Evolutionary conservation across 2,888 invertebrate species (phyloP), one percentile per base, ranked within the genome.

Genomic region (Lingula anatina): DNA sequence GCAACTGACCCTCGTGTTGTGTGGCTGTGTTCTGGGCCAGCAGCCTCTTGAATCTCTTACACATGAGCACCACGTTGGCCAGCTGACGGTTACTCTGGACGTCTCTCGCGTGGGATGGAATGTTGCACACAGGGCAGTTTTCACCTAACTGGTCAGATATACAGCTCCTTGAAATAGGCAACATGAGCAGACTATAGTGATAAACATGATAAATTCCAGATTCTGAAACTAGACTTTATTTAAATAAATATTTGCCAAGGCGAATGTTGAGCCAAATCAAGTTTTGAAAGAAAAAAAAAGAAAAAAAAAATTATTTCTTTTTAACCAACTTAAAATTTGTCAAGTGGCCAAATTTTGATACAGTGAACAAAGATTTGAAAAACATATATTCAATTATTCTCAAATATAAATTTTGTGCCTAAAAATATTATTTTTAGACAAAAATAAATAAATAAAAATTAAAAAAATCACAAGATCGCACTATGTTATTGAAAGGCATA

Each of bases 41-140:
- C 12, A 64, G 50, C 9, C 47, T 44, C 5, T 48, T 48, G n/a
- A 70, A 56, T 83, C 85, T 54, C 46, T 57, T 53, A 76, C 62
- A 67, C 35, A 70, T 49, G 1, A 55, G 56, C 24, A 66, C 64
- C 38, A 71, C 56, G 49, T 61, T 65, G 36, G 61, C 65, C 36
- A 71, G 51, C 49, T 66, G 70, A 44, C 64, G 53, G 53, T 67
- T 65, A 1, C 64, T 56, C 41, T 62, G 61, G 3, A 64, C 65
- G 53, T 70, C 66, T 35, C 64, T 67, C 2, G 59, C 68, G 53
- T 65, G 61, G 5, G 60, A 58, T 18, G 68, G 71, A 5, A 70
- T 54, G 15, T 49, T 37, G 56, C 72, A 72, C 7, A 64, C 55
- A 1, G 70, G 66, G 49, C 72, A 72, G 1, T 48, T 45, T 1